Evolutionary conservation across 2,888 invertebrate genomes (phyloP).

Genomic region (Chrysolina americana): DNA sequence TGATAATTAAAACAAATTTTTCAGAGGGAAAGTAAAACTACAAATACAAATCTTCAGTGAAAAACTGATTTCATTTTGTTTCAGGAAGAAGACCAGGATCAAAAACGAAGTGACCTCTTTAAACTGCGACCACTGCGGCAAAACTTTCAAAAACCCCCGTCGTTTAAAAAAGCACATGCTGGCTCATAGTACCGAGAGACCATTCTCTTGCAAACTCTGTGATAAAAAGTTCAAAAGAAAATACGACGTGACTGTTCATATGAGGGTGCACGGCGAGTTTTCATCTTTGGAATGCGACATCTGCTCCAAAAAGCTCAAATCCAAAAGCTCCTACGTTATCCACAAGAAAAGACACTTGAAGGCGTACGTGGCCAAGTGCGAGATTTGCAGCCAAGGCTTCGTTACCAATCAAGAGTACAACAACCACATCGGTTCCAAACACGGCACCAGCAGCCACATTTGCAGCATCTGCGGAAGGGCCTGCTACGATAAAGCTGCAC

Average conservation of each 20-base stretch:
- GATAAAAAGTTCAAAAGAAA: slow-evolving; percentile 63
- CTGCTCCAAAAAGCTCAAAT: slow-evolving; percentile 72
- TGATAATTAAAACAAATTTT: not conserved
- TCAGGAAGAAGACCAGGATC: slow-evolving; percentile 17
- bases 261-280: slow-evolving; percentile 36
- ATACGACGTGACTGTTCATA: slow-evolving; percentile 48
- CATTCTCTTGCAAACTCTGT: slow-evolving; percentile 64
- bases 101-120: not conserved
- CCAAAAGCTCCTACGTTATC: slow-evolving; percentile 65
- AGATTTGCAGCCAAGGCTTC: slow-evolving; percentile 57
- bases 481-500: slow-evolving; percentile 54
- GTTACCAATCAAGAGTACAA: slow-evolving; percentile 60
- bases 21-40: not conserved
- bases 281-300: slow-evolving; percentile 68
- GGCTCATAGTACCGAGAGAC: slow-evolving; percentile 61
- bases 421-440: slow-evolving; percentile 58
- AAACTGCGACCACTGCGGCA: slow-evolving; percentile 61
- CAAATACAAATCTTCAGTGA: not conserved
- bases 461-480: slow-evolving; percentile 51
- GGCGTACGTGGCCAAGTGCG: slow-evolving; percentile 71
- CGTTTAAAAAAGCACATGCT: slow-evolving; percentile 65
- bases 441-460: slow-evolving; percentile 52
- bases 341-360: slow-evolving; percentile 72
- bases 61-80: slow-evolving; percentile 18
- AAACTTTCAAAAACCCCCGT: slow-evolving; percentile 66